phyloP scores from a whole-genome alignment of 2,113 vertebrate genomes.

The Ptilorrhoa leucosticta region DNA sequence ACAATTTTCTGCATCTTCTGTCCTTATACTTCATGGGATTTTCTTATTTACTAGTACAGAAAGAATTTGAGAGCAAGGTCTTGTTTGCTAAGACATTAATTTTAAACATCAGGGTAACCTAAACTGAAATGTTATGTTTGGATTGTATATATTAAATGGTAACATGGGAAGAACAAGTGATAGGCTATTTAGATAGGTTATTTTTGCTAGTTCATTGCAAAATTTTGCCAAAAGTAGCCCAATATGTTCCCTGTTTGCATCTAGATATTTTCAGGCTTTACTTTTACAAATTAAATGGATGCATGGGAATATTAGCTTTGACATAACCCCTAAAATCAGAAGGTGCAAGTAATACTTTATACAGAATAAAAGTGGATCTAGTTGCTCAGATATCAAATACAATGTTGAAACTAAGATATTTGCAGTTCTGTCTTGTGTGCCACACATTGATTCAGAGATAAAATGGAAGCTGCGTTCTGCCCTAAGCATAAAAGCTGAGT shows the following conservation, averaged over 20 bases:
- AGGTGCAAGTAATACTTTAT: neutral
- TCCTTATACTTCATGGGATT: neutral
- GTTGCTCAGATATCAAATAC: neutral
- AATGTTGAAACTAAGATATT: neutral
- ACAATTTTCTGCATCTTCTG: neutral
- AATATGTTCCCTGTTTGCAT: neutral
- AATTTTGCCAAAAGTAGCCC: neutral
- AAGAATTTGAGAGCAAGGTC: neutral
- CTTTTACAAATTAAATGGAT: neutral
- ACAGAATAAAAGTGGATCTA: neutral
- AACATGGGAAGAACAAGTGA: neutral
- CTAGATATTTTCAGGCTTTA: neutral
- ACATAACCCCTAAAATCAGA: neutral
- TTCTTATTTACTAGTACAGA: neutral
- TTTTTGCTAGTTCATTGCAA: neutral
- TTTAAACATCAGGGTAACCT: neutral
- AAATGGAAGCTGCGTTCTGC: neutral
- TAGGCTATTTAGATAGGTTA: neutral
- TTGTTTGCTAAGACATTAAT: neutral
- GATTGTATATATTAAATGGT: neutral
- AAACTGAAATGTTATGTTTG: neutral
- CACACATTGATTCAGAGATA: neutral
- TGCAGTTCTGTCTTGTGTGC: neutral
- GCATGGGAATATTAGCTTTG: neutral
- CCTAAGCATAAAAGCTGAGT: neutral